Conservation (phyloP, 1,140 invertebrate genomes). For the Conopomorpha cramerella region DNA sequence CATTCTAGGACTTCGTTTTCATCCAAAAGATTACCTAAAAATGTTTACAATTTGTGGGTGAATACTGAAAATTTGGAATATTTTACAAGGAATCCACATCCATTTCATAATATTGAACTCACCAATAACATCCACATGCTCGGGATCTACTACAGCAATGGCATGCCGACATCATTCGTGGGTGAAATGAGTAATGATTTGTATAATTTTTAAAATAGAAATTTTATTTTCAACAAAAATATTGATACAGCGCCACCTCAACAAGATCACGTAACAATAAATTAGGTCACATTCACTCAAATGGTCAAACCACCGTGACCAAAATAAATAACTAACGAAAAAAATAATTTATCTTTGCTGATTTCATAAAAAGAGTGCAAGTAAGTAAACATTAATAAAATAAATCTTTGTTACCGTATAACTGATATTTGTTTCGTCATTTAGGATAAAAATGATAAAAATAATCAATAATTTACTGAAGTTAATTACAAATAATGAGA, state of each 20-base stretch:
- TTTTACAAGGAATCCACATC: conserved; percentile 52
- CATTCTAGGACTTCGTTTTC: conserved; percentile 86
- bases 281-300: conserved; percentile 48
- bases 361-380: too few species aligned
- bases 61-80: conserved; percentile 23
- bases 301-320: conserved; percentile 49
- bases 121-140: conserved; percentile 52
- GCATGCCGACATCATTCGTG: conserved; percentile 57
- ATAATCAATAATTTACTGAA: too few species aligned
- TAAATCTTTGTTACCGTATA: too few species aligned
- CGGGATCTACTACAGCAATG: conserved; percentile 45
- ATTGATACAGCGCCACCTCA: conserved; percentile 39
- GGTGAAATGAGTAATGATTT: conserved; percentile 42
- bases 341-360: too few species aligned
- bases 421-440: too few species aligned
- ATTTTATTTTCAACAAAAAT: conserved; percentile 55
- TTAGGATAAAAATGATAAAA: too few species aligned
- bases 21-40: conserved; percentile 83
- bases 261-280: conserved; percentile 50
- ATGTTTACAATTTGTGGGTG: conserved; percentile 37
- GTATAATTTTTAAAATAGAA: conserved; percentile 41
- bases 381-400: too few species aligned
- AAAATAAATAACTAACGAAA: too few species aligned
- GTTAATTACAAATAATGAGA: conserved; percentile 54
- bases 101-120: conserved; percentile 49